Percentiles rank a stretch among this genome's conserved stretches.
Conservation (phyloP, 2,113 vertebrate species). For the Recurvirostra avosetta region DNA sequence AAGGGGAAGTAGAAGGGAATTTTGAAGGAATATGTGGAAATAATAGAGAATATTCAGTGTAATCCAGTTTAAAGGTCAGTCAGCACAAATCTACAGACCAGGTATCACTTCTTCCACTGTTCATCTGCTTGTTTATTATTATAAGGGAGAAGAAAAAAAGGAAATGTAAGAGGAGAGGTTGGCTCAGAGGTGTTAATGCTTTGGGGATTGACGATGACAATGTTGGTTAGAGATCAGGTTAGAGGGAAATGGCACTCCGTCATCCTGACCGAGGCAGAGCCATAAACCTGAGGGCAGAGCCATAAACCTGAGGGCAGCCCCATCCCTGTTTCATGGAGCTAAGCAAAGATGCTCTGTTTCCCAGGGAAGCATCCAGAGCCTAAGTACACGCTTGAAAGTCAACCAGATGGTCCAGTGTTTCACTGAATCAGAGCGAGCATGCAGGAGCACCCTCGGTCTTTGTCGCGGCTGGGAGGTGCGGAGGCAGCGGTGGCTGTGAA, state of each 20-base stretch:
- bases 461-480: background rate
- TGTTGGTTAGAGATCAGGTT: background rate
- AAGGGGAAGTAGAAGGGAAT: background rate
- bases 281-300: background rate
- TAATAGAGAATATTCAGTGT: background rate
- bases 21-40: background rate
- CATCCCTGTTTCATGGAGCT: background rate
- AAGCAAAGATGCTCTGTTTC: background rate
- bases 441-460: background rate
- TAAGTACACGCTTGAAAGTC: background rate
- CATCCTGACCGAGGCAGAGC: background rate
- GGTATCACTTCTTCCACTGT: background rate
- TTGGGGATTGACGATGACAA: background rate
- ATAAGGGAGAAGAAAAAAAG: background rate
- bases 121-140: background rate
- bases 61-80: background rate
- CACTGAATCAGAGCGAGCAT: rapidly evolving
- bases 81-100: background rate
- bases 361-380: background rate
- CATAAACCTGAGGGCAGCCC: background rate
- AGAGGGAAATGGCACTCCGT: background rate
- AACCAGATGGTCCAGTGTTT: background rate
- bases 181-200: background rate
- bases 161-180: background rate
- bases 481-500: background rate